Evolutionary conservation across 2,888 invertebrate genomes (phyloP).

Genomic region (Apodemia mormo): DNA sequence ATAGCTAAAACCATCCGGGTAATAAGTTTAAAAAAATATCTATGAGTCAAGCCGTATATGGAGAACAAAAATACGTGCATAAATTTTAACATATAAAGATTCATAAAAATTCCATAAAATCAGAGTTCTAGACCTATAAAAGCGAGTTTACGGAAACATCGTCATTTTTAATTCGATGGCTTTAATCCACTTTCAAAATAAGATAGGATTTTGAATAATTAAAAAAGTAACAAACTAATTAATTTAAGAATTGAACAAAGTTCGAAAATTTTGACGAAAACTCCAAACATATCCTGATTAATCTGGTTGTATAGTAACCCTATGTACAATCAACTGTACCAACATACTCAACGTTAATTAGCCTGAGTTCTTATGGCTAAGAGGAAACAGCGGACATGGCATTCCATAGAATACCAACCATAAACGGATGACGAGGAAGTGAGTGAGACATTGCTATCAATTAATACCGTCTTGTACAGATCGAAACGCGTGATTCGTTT

Average conservation of each 20-base stretch:
- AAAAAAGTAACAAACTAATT: neutral
- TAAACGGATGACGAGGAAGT: conserved; percentile 18
- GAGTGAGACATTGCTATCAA: conserved; percentile 16
- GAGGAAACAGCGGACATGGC: conserved; percentile 18
- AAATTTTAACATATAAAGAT: no score
- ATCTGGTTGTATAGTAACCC: neutral
- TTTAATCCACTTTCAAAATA: no score
- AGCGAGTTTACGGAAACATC: no score
- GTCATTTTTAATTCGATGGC: no score
- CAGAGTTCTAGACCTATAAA: no score
- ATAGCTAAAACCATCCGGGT: no score
- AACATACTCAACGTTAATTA: conserved; percentile 12
- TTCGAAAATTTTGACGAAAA: neutral
- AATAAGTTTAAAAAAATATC: no score
- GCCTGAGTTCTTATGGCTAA: conserved; percentile 12
- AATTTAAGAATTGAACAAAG: neutral
- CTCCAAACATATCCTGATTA: neutral
- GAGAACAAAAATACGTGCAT: no score
- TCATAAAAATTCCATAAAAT: no score
- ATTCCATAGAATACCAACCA: conserved; percentile 18
- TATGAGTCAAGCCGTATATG: no score
- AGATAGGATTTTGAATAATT: no score
- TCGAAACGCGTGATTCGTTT: conserved; percentile 18
- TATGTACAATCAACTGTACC: conserved; percentile 1
- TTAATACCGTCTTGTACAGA: conserved; percentile 18